Conservation (phyloP, 2,888 invertebrate species). For the Busseola fusca region DNA sequence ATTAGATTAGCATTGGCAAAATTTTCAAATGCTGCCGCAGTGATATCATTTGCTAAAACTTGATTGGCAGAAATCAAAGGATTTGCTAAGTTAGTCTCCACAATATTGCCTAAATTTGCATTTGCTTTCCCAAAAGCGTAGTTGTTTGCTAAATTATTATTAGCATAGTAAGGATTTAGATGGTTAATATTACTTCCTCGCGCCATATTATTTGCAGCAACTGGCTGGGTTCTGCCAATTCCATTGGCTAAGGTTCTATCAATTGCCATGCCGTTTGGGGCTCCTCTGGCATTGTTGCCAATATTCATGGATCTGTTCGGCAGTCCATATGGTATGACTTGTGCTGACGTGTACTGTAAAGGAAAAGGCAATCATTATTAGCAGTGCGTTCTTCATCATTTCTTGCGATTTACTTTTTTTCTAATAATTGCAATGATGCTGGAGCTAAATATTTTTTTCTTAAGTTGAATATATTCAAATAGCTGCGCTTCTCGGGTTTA, state of each 20-base stretch:
- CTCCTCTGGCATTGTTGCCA: conserved; percentile 15
- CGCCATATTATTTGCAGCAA: conserved; percentile 27
- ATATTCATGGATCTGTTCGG: conserved; percentile 9
- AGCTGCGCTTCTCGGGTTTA: too few species aligned
- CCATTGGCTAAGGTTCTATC: conserved; percentile 8
- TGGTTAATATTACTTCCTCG: conserved; percentile 9
- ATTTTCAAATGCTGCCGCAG: conserved; percentile 12
- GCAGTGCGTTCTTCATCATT: not conserved
- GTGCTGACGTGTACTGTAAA: conserved; percentile 66
- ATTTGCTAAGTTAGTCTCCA: conserved; percentile 10
- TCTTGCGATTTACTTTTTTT: not conserved
- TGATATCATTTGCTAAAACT: conserved; percentile 27
- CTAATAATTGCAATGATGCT: not conserved
- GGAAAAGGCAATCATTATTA: conserved; percentile 5
- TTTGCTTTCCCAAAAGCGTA: not conserved
- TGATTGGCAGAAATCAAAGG: conserved; percentile 5
- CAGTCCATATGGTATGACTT: conserved; percentile 52
- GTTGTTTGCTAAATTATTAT: conserved; percentile 22
- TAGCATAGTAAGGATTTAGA: conserved; percentile 25
- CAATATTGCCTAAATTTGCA: conserved; percentile 1
- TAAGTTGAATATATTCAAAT: too few species aligned
- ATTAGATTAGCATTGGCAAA: conserved; percentile 2
- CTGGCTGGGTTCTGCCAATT: conserved; percentile 13
- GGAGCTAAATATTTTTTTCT: too few species aligned
- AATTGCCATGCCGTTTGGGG: conserved; percentile 11